Evolutionary conservation across 2,888 invertebrate species (phyloP), one percentile per base, ranked within the genome.

Genomic region (Habrosyne pyritoides): DNA sequence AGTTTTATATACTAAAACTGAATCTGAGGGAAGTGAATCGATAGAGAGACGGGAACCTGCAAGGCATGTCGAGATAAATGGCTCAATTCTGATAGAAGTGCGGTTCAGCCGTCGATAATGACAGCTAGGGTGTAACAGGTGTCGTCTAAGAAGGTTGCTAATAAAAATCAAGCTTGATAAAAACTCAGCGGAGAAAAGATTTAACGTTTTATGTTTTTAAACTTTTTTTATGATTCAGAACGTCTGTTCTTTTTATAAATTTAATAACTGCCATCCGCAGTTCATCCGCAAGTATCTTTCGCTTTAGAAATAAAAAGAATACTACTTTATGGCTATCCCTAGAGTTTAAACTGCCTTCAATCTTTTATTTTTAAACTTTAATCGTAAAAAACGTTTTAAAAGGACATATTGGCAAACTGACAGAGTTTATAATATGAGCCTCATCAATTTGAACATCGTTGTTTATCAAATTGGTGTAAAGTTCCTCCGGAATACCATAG

Each of bases 61-160:
- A 30, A 51, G 57, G 64, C 58, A 57, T 53, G 54, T 54, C 50
- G 66, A 73, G 74, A 81, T 75, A 78, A 82, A 82, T 79, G 75
- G 71, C 67, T 69, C 73, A 66, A 76, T 79, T 73, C 69, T 63
- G 63, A 62, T 65, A 64, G 67, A 72, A 65, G 65, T 69, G 60
- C 64, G 61, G 61, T 53, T 61, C 54, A 58, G 60, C 61, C 63
- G 61, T 71, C 64, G 65, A 69, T 75, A 77, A 76, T 75, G 66
- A 71, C 69, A 66, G 62, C 57, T n/a, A 47, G 57, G 62, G 54
- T 46, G 49, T 58, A 42, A 8, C 18, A 42, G n/a, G 42, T 18
- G 18, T 42, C 59, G 52, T 57, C 46, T 55, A 51, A 50, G 54
- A 52, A 56, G 54, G 52, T 48, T 56, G 59, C 58, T 66, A 71